Base-by-base conservation (phyloP, 2,888 invertebrate species). In the Himalopsyche japonica region DNA sequence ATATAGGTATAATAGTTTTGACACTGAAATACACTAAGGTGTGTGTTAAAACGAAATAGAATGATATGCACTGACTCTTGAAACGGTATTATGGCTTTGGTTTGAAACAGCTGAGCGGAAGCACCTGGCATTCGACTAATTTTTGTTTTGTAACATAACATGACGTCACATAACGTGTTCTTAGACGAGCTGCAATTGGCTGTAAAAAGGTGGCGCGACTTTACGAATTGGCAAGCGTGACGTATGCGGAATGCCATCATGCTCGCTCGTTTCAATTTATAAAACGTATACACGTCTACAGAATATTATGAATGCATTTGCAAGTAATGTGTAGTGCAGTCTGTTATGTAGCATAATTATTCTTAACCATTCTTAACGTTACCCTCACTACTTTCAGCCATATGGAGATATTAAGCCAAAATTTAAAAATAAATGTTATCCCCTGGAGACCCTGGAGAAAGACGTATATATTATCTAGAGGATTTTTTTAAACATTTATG, bases 181-280 rank as follows among this genome's bases (percentile, higher is more conserved):
- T 18, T 12, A 30, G 24, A 15, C n/a, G 18, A 34, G 10, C 76
- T 76, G 48, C 57, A 70, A 84, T 84, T 84, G 84, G 84, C 30
- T 47, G 80, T 80, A 37, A 80, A 49, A 34, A 76, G 79, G 84
- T 84, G 84, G 84, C 48, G 79, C 57, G 84, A 84, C 82, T 81
- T 48, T 80, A 77, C 34, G 57, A 79, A 81, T 81, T 84, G 76
- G 79, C 84, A 82, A 82, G 82, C 79, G 64, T 77, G 32, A 78
- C 79, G 64, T 82, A 82, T 77, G 48, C 34, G 82, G 82, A 82
- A 82, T 77, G 49, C 82, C 76, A 47, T 37, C 80, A 37, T 57
- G 20, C n/a, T 57, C n/a, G 57, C 57, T 57, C 43, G 43, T 43
- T 43, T 43, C 43, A 15, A 43, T 43, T 43, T 43, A 43, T 43